Evolutionary conservation across 2,113 vertebrate species (phyloP), one percentile per base, ranked within the genome.

Genomic region (Corythornis cristatus): DNA sequence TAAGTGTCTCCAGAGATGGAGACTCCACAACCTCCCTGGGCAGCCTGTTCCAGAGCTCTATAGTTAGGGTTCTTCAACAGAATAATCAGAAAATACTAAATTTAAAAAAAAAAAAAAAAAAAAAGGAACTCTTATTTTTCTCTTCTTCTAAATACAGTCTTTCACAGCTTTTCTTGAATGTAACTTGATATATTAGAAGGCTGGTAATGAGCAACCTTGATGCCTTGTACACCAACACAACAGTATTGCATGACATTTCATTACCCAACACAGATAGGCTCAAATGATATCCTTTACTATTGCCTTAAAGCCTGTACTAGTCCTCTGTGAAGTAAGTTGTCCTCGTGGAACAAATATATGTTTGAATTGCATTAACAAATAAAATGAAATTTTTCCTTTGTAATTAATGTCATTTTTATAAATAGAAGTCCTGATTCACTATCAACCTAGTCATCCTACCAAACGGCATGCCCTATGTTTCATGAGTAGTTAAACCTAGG

Each of bases 401-500:
- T 58, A 61, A 66, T 45, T 43, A 37, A 46, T 23, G 17, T 8
- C 4, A 37, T 37, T 37, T 37, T 37, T 37, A 37, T 37, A 37
- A 37, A 37, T 16, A 45, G 15, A 8, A 74, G 28, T 14, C 21
- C 25, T 42, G 13, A 28, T 60, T 83, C 64, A 61, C 14, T 35
- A 12, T 58, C 40, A 14, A 67, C 29, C n/a, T 46, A 15, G 9
- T 23, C 20, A 29, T 67, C 12, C 20, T 37, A 50, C 18, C 15
- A 33, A 83, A 48, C 12, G 35, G 14, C 16, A 48, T 42, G 16
- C 11, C 23, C 12, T 37, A 37, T 37, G 37, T 37, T 37, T 1
- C 0, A 0, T 20, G 5, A 60, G 12, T 16, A 86, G n/a, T 2
- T 37, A 82, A 74, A 71, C 16, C 16, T 28, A 25, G 16, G 9